Evolutionary conservation across 2,888 invertebrate species (phyloP).

Genomic region (Automeris io): DNA sequence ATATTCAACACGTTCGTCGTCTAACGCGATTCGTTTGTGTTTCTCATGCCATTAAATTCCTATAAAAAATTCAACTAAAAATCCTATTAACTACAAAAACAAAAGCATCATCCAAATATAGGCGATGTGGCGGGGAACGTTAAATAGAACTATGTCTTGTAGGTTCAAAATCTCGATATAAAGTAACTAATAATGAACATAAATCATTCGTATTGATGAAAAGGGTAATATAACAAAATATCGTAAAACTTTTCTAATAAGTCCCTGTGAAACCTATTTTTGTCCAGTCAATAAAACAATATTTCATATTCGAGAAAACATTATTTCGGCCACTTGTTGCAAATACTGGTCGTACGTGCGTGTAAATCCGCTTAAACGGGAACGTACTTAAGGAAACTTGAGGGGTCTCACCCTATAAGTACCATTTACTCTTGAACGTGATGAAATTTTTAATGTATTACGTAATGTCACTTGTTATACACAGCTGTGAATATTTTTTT

Average conservation of each 20-base stretch:
- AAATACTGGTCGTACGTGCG: slow-evolving; percentile 29
- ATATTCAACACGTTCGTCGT: no score
- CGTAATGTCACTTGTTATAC: no score
- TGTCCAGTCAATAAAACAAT: slow-evolving; percentile 10
- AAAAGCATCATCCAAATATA: no score
- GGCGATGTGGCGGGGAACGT: no score
- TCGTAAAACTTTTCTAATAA: not conserved
- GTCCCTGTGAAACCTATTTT: not conserved
- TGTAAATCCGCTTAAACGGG: slow-evolving; percentile 31
- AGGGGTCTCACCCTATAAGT: slow-evolving; percentile 3
- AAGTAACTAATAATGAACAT: not conserved
- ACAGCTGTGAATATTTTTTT: no score
- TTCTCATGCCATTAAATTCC: no score
- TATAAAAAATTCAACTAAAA: no score
- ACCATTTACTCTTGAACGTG: slow-evolving; percentile 1
- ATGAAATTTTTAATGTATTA: not conserved
- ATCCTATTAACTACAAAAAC: no score
- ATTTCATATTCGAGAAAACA: slow-evolving; percentile 18
- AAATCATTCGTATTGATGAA: no score
- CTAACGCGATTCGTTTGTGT: no score
- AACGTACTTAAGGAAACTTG: slow-evolving; percentile 1
- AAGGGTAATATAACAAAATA: not conserved
- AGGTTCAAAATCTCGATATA: no score
- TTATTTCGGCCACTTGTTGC: slow-evolving; percentile 44
- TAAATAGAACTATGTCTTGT: no score